Percentiles rank a stretch among this genome's conserved stretches.
phyloP scores from a whole-genome alignment of 2,797 vertebrate genomes.

The Cynodonichthys magdalenae region DNA sequence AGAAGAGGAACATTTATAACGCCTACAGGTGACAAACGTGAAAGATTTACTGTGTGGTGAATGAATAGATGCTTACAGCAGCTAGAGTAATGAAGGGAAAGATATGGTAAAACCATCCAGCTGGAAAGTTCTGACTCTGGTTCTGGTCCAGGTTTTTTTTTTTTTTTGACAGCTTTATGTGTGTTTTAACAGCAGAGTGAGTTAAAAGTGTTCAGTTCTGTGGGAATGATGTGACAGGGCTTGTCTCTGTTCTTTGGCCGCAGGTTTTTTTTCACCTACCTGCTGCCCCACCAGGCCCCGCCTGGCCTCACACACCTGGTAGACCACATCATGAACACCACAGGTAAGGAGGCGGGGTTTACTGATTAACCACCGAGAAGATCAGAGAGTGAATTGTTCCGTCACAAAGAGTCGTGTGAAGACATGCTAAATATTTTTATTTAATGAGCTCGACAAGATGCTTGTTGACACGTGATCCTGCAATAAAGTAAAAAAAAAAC shows the following conservation, averaged over 20 bases:
- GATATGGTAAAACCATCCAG: no score
- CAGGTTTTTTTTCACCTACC: constrained; percentile 95
- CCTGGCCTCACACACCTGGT: constrained; percentile 84
- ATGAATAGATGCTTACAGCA: no score
- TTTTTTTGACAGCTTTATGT: constrained; percentile 68
- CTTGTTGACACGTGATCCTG: constrained; percentile 29
- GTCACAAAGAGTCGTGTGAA: constrained; percentile 54
- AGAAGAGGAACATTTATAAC: constrained; percentile 93
- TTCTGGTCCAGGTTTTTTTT: no score
- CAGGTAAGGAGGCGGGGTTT: constrained; percentile 76
- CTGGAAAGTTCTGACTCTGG: no score
- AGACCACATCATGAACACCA: constrained; percentile 88
- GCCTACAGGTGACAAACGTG: constrained; percentile 82
- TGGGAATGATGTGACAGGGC: constrained; percentile 55
- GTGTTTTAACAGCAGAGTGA: constrained; percentile 57
- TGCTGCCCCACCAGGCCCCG: constrained; percentile 90
- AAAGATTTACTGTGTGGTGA: no score
- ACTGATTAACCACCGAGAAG: constrained; percentile 45
- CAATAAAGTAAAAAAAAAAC: constrained; percentile 46
- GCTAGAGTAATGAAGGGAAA: no score
- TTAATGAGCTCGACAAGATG: constrained; percentile 47
- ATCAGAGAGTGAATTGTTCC: constrained; percentile 52
- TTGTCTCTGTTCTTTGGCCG: constrained; percentile 55
- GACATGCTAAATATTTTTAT: constrained; percentile 52
- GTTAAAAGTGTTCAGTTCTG: constrained; percentile 51